Evolutionary conservation across 2,113 vertebrate species (phyloP), one percentile per base, ranked within the genome.

Genomic region (Gymnarchus niloticus): DNA sequence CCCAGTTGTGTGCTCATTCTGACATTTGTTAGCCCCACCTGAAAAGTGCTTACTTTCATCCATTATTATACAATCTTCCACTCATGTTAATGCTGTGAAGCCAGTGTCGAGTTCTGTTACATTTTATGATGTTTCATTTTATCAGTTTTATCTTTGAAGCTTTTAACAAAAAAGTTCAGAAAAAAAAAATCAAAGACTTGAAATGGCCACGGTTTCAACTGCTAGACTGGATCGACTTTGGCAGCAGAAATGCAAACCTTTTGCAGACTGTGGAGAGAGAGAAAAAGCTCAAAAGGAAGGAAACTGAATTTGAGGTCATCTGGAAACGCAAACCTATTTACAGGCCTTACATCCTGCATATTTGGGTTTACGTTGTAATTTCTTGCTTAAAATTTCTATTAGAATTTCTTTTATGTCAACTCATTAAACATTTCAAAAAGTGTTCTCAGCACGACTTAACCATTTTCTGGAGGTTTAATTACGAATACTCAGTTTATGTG

Each of bases 71-170:
- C 41, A 33, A 17, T 17, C 65, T 17, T 19, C 19, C 6, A 73
- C 59, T 83, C 84, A 87, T 93, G 93, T 93, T 92, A 94, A 95
- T 94, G 93, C 94, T 95, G 93, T 94, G 93, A 95, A 95, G 91
- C 92, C 88, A 86, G 85, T 83, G 88, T 88, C 86, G 89, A 87
- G 87, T 91, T 48, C 80, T 56, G 65, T 69, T 57, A 57, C 80
- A 65, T 84, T 89, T 69, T 85, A 84, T 89, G 51, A 81, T 89
- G 85, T 90, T 86, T 59, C 88, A 88, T 78, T 78, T 48, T 48
- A 14, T 44, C 8, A 3, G 8, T 78, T 78, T 46, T 10, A 21
- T 46, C 92, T 90, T 86, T 84, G 84, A 89, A 89, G 84, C 56
- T 81, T 81, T 78, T 57, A 83, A 10, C 69, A n/a, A n/a, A 83